These are phyloP conservation scores for Aphis gossypii DNA, from an alignment of 1,140 invertebrate species.

Conservation along the genomic window DNA sequence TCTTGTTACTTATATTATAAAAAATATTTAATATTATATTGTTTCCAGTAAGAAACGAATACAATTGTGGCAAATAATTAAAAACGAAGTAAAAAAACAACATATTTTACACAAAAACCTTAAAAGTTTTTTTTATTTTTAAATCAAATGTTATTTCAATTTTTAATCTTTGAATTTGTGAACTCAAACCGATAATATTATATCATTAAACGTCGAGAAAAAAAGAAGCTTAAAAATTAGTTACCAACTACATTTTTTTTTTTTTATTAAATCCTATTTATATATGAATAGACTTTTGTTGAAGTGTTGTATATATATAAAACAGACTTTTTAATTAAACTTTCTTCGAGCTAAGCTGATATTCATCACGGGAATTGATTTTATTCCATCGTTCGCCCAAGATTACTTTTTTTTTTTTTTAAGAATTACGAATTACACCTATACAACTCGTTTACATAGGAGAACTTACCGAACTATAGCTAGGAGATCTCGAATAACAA, in stretches of 20 bases:
- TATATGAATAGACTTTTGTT: not conserved
- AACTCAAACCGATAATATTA: not conserved
- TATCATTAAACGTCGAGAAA: not conserved
- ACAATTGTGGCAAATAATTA: not conserved
- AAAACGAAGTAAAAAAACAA: not conserved
- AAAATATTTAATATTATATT: not conserved
- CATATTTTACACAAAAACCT: not conserved
- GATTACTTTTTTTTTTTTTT: not conserved
- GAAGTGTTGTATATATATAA: not conserved
- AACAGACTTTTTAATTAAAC: slow-evolving; percentile 3
- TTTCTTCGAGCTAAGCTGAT: not conserved
- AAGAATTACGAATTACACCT: not conserved
- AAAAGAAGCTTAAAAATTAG: slow-evolving; percentile 9
- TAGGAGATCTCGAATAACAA: not conserved
- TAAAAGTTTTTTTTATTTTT: not conserved
- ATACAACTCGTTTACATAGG: not conserved
- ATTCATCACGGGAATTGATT: not conserved
- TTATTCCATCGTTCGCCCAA: not conserved
- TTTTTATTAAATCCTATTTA: not conserved
- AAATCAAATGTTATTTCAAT: not conserved
- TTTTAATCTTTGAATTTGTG: not conserved
- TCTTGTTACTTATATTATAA: not conserved
- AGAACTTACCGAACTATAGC: not conserved
- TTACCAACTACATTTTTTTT: not conserved
- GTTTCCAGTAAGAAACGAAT: not conserved